Conservation (phyloP, 2,888 invertebrate species). For the Dysmachus trigonus region DNA sequence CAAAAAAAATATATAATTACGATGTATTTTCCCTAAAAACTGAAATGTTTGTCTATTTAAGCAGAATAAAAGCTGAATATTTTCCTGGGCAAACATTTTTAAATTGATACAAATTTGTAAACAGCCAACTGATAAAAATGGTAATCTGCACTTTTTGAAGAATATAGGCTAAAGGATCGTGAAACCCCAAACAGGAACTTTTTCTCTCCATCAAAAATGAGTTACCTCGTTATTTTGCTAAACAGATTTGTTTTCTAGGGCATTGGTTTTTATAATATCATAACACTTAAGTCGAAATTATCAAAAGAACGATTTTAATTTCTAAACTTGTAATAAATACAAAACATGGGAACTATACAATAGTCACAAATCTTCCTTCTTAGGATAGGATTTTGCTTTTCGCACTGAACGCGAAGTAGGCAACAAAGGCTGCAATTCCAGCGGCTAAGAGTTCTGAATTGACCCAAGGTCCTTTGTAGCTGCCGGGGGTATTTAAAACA, state of each 20-base stretch:
- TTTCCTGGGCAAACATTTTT: too few species aligned
- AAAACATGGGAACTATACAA: conserved; percentile 3
- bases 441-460: conserved; percentile 92
- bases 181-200: too few species aligned
- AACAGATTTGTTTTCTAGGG: neutral
- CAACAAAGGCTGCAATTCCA: conserved; percentile 77
- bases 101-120: too few species aligned
- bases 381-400: conserved; percentile 82
- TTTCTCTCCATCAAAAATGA: too few species aligned
- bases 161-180: too few species aligned
- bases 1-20: too few species aligned
- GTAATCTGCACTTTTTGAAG: too few species aligned
- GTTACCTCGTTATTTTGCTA: neutral
- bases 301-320: neutral
- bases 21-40: too few species aligned
- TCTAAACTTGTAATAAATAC: conserved; percentile 7
- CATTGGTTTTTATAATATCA: neutral
- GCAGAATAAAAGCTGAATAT: too few species aligned
- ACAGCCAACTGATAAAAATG: too few species aligned
- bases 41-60: too few species aligned
- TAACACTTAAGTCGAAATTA: neutral
- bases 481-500: conserved; percentile 76
- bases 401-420: conserved; percentile 86
- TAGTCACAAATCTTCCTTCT: conserved; percentile 51
- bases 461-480: conserved; percentile 91